Conservation (phyloP, 2,797 vertebrate species). For the Phoebastria nigripes region DNA sequence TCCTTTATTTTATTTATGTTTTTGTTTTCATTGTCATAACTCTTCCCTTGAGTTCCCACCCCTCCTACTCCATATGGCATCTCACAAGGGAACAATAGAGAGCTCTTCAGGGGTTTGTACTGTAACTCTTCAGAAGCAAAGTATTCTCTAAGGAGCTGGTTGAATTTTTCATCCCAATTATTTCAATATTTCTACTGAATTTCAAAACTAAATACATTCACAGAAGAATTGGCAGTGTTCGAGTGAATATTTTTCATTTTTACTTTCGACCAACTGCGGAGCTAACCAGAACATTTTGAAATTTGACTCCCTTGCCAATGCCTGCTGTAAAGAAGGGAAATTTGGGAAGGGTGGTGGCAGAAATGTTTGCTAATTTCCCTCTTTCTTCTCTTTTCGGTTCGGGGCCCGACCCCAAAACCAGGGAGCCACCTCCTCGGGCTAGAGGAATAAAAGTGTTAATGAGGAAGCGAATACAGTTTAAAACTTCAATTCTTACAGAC, state of each 20-base stretch:
- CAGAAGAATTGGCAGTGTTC: conserved; percentile 6
- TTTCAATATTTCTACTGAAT: conserved; percentile 55
- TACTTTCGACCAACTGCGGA: conserved; percentile 56
- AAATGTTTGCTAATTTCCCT: background rate
- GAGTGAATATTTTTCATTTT: conserved; percentile 52
- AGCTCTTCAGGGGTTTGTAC: conserved; percentile 51
- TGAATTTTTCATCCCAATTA: conserved; percentile 39
- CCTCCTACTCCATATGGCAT: conserved; percentile 67
- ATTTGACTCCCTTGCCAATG: conserved; percentile 20
- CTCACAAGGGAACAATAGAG: conserved; percentile 60
- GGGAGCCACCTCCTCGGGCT: background rate
- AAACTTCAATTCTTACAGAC: background rate
- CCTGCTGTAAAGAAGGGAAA: conserved; percentile 15
- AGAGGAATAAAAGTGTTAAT: conserved; percentile 25
- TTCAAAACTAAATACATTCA: conserved; percentile 14
- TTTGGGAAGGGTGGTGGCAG: conserved; percentile 13
- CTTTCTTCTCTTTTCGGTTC: background rate
- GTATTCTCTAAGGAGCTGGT: conserved; percentile 21
- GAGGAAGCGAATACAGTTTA: background rate
- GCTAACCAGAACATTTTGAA: conserved; percentile 53
- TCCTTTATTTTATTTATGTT: conserved; percentile 66
- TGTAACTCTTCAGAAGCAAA: conserved; percentile 44
- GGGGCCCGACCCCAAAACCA: background rate
- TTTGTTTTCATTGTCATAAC: conserved; percentile 66
- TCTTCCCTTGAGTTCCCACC: conserved; percentile 56